Evolutionary conservation across 2,888 invertebrate genomes (phyloP).

Genomic region (Sussaba pulchella): DNA sequence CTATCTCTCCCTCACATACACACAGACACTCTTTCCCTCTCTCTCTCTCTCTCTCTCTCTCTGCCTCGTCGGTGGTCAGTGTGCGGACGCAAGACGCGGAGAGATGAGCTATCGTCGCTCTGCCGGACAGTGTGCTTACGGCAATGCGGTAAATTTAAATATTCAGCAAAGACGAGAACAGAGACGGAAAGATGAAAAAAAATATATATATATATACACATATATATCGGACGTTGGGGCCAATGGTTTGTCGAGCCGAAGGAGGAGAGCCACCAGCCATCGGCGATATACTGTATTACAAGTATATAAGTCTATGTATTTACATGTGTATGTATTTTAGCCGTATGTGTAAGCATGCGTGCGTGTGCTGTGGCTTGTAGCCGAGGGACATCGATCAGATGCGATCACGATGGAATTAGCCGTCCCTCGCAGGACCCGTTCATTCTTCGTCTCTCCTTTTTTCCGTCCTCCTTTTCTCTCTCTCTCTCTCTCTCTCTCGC

Average conservation of each 20-base stretch:
- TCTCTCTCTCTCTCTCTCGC: slow-evolving; percentile 63
- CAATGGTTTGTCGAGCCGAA: slow-evolving; percentile 69
- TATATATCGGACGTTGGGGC: slow-evolving; percentile 47
- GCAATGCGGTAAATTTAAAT: slow-evolving; percentile 67
- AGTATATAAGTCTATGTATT: slow-evolving; percentile 1
- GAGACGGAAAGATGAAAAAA: slow-evolving; percentile 37
- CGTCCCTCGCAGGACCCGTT: slow-evolving; percentile 82
- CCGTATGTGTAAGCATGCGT: background rate
- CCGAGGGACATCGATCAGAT: slow-evolving; percentile 83
- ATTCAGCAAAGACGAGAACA: slow-evolving; percentile 62
- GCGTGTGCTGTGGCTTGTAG: slow-evolving; percentile 42
- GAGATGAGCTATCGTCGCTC: slow-evolving; percentile 51
- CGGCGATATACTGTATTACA: slow-evolving; percentile 24
- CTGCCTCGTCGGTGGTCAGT: background rate
- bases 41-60: background rate
- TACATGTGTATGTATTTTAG: slow-evolving; percentile 18
- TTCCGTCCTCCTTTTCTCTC: slow-evolving; percentile 7
- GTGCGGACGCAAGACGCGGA: background rate
- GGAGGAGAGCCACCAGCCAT: slow-evolving; percentile 53
- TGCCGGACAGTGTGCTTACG: slow-evolving; percentile 53
- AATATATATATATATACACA: too few species aligned
- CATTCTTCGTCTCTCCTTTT: slow-evolving; percentile 71
- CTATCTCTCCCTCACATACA: background rate
- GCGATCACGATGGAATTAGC: slow-evolving; percentile 83
- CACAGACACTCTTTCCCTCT: too few species aligned